Evolutionary conservation across 2,888 invertebrate genomes (phyloP).

Genomic region (Spodoptera littoralis): DNA sequence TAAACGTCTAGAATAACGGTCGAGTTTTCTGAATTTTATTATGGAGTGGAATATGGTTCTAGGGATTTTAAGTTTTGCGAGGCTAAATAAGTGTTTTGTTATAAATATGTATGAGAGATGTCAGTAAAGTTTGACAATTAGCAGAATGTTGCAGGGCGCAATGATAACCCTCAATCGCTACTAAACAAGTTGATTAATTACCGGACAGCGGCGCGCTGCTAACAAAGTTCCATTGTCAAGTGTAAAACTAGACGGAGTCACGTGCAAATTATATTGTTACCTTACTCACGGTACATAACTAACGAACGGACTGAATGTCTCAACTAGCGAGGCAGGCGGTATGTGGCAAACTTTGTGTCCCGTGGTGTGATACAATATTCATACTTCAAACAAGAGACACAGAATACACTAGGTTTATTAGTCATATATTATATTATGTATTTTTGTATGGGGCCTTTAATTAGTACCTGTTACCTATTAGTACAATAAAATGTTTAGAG

Average conservation of each 20-base stretch:
- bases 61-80: constrained; percentile 4
- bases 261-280: constrained; percentile 41
- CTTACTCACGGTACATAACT: constrained; percentile 25
- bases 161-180: constrained; percentile 71
- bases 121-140: constrained; percentile 77
- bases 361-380: background rate
- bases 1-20: constrained; percentile 41
- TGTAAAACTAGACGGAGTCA: constrained; percentile 55
- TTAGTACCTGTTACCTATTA: background rate
- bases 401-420: background rate
- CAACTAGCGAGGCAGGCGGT: constrained; percentile 26
- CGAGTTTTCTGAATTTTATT: constrained; percentile 7
- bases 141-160: constrained; percentile 59
- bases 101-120: constrained; percentile 58
- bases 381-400: too few relatives aligned
- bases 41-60: constrained; percentile 7
- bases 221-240: constrained; percentile 70
- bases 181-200: constrained; percentile 80
- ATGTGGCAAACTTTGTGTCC: constrained; percentile 16
- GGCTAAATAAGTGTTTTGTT: constrained; percentile 9
- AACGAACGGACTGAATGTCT: constrained; percentile 28
- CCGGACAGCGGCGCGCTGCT: constrained; percentile 63
- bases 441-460: background rate
- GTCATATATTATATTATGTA: too few relatives aligned
- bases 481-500: background rate